A percentile compares a stretch with the other conserved stretches of the same genome.
These are phyloP conservation scores for Eolophus roseicapilla DNA, from an alignment of 2,113 vertebrate genomes.

Conservation along the genomic window DNA sequence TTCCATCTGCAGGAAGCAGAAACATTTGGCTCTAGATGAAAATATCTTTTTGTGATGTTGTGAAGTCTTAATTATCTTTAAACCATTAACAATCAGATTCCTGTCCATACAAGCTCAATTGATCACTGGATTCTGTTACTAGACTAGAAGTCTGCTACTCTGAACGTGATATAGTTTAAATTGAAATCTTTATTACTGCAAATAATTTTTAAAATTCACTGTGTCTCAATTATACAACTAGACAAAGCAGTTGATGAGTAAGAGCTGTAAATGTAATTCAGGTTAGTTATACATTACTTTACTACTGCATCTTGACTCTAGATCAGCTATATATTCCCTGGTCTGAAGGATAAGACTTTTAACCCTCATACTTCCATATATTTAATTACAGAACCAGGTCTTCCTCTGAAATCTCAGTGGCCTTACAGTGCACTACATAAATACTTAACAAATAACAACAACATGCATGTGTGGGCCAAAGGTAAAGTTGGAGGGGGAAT, in stretches of 20 bases:
- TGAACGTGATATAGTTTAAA: constrained; percentile 7
- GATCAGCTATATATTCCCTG: not conserved
- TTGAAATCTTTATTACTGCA: not conserved
- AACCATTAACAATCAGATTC: not conserved
- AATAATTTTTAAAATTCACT: not conserved
- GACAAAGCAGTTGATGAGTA: not conserved
- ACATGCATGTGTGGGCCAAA: not conserved
- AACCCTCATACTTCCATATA: not conserved
- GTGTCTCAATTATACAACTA: not conserved
- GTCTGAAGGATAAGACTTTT: not conserved
- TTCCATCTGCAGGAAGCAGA: not conserved
- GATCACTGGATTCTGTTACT: constrained; percentile 10
- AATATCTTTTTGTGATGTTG: not conserved
- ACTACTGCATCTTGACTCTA: not conserved
- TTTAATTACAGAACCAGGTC: not conserved
- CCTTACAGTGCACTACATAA: not conserved
- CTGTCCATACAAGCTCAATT: not conserved
- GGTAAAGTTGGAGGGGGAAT: not conserved
- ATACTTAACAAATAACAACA: not conserved
- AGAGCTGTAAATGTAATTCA: not conserved
- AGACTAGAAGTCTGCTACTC: not conserved
- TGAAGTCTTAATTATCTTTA: not conserved
- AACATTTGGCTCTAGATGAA: not conserved
- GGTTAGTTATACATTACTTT: not conserved
- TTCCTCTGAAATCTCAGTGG: not conserved